Evolutionary conservation across 2,888 invertebrate genomes (phyloP).

Genomic region (Cheiracanthium punctorium): DNA sequence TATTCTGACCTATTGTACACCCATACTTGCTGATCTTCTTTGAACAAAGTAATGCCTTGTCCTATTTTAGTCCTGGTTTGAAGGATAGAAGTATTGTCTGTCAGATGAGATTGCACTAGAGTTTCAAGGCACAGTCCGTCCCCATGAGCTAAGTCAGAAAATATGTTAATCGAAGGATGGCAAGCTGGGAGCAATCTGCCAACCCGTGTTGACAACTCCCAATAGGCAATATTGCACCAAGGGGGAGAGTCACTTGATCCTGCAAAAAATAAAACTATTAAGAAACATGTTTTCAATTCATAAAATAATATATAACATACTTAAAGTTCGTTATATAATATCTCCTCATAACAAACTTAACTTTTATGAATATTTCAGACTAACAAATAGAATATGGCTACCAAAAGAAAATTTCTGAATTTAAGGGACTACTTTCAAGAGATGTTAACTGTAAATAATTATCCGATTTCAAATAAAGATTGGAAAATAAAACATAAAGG

Average conservation of each 20-base stretch:
- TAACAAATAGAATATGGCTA: too few relatives aligned
- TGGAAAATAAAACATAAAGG: too few relatives aligned
- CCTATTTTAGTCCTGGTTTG: constrained; percentile 90
- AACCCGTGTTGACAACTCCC: constrained; percentile 89
- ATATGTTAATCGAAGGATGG: constrained; percentile 86
- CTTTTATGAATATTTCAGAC: too few relatives aligned
- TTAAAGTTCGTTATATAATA: too few relatives aligned
- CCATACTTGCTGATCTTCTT: constrained; percentile 90
- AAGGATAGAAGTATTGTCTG: constrained; percentile 79
- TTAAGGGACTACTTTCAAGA: too few relatives aligned
- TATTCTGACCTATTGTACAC: constrained; percentile 89
- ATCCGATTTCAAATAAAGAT: too few relatives aligned
- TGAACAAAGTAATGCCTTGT: constrained; percentile 87
- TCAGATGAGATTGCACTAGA: constrained; percentile 79
- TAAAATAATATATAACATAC: background rate
- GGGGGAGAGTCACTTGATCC: constrained; percentile 50
- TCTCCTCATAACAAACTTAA: too few relatives aligned
- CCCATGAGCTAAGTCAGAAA: constrained; percentile 81
- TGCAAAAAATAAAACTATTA: background rate
- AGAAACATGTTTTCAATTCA: background rate
- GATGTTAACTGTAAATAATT: too few relatives aligned
- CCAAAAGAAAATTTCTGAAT: too few relatives aligned
- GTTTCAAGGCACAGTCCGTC: constrained; percentile 82
- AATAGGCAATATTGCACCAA: constrained; percentile 94
- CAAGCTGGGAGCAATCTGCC: constrained; percentile 88